Percentiles rank a stretch among this genome's conserved stretches.
Evolutionary conservation across 2,888 invertebrate genomes (phyloP).

Genomic region (Tiliacea citrago): DNA sequence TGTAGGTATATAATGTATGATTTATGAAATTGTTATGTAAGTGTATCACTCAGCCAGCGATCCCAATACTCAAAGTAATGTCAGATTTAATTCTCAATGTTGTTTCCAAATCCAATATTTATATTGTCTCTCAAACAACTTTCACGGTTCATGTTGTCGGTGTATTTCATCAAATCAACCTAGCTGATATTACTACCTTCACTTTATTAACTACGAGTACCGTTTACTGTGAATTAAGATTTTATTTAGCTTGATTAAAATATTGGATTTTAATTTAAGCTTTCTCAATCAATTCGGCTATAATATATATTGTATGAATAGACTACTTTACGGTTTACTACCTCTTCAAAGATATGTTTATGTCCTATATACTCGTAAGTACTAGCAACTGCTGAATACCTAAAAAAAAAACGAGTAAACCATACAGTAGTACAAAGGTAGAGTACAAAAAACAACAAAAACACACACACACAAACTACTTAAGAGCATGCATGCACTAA

Average conservation of each 20-base stretch:
- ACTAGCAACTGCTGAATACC: too few species aligned
- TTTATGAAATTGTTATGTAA: not conserved
- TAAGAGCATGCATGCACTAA: too few species aligned
- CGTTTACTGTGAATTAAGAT: slow-evolving; percentile 5
- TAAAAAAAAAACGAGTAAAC: not conserved
- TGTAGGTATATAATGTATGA: not conserved
- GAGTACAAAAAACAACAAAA: too few species aligned
- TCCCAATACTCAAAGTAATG: slow-evolving; percentile 4
- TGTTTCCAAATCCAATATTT: slow-evolving; percentile 32
- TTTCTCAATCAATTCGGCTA: not conserved
- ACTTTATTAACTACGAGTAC: slow-evolving; percentile 5
- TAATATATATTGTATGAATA: too few species aligned
- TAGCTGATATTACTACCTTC: slow-evolving; percentile 1
- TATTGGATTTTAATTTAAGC: slow-evolving; percentile 1
- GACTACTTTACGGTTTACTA: not conserved
- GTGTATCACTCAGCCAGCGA: not conserved
- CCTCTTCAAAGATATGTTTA: not conserved
- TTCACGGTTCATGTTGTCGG: not conserved
- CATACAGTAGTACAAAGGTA: too few species aligned
- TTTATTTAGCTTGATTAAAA: not conserved
- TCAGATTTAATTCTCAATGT: slow-evolving; percentile 25
- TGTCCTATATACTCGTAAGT: too few species aligned
- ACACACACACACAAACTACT: too few species aligned
- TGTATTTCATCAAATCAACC: slow-evolving; percentile 22
- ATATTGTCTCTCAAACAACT: slow-evolving; percentile 24